Conservation (phyloP, 2,888 invertebrate species). For the Tipula vernalis region DNA sequence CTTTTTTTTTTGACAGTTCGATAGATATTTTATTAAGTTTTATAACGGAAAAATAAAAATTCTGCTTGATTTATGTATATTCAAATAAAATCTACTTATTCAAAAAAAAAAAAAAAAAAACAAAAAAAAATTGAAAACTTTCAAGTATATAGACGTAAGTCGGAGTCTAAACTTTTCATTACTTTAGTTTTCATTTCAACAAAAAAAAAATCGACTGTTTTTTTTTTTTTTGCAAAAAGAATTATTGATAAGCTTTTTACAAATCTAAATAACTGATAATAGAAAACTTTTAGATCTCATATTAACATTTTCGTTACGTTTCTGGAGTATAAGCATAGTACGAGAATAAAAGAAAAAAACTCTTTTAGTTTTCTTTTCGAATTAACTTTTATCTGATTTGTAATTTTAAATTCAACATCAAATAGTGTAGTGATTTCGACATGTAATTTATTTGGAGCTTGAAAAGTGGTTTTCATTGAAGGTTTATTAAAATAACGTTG, state of each 20-base stretch:
- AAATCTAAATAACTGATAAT: background rate
- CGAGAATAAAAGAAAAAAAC: no score
- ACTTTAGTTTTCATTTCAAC: background rate
- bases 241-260: background rate
- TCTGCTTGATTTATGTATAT: background rate
- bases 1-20: background rate
- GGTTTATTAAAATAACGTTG: background rate
- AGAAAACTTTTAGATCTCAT: background rate
- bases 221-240: background rate
- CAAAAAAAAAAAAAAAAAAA: background rate
- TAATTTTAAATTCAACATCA: background rate
- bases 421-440: background rate
- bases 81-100: background rate
- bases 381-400: background rate
- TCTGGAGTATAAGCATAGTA: background rate
- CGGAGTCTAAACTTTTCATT: background rate
- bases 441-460: background rate
- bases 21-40: background rate
- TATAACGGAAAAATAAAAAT: background rate
- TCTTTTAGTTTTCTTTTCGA: background rate
- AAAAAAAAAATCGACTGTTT: background rate
- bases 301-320: background rate
- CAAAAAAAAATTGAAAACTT: background rate
- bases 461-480: background rate
- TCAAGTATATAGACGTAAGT: background rate